Base-by-base conservation (phyloP, 2,113 vertebrate genomes). In the Catharus bicknelli region DNA sequence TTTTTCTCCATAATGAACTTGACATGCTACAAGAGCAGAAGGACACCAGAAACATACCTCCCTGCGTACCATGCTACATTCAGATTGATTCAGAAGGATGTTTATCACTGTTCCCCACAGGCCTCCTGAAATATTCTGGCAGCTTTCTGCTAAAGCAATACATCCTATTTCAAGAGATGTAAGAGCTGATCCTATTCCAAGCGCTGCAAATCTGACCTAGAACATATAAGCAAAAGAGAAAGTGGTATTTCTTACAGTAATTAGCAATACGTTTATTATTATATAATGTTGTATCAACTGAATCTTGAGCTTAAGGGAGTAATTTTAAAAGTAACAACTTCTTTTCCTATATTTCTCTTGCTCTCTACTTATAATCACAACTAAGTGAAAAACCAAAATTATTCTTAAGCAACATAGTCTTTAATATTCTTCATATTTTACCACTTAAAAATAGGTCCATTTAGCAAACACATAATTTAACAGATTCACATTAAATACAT, bases 121-220 rank as follows among this genome's bases (percentile, higher is more conserved):
- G 23, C 99, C 99, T 89, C 99, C 99, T 40, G 99, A 99, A 96
- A 99, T 99, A 97, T 99, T 99, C 96, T 98, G 99, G 97, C 99
- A 99, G 96, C 99, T 99, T 95, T 96, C 97, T 61, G 98, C 98
- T 95, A 99, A 97, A 83, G 98, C 98, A 93, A 98, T 92, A 86
- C 99, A 99, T 73, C 99, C 99, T 22, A 54, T 90, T 95, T 98
- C 97, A 82, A 98, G 89, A 17, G 98, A 98, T 66, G 99, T 99
- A 88, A 99, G 97, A 40, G 99, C 98, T 36, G 99, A 97, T 76
- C 98, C 99, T 90, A 99, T 97, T 63, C 98, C 98, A 95, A 99
- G 97, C 19, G 99, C 99, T 73, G 99, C 98, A 97, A 98, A 99
- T 92, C 99, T 98, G 83, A 99, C 99, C 99, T 99, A 92, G 54